Evolutionary conservation across 2,888 invertebrate species (phyloP), one percentile per base, ranked within the genome.

Genomic region (Sericinus montela): DNA sequence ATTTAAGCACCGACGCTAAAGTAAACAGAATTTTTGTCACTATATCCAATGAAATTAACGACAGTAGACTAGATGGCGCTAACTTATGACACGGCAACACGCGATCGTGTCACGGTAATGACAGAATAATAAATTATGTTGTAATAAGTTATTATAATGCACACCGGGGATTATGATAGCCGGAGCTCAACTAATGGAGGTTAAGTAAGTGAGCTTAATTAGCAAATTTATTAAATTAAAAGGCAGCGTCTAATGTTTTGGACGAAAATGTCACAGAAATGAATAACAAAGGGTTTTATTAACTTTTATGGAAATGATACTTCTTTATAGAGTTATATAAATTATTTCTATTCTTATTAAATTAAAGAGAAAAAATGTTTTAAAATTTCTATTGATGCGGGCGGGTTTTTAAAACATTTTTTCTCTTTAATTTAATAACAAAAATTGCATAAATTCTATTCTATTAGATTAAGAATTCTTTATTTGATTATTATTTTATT

Each of bases 11-110:
- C 58, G 51, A 55, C 59, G 61, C 69, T 55, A 75, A 80, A 79
- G 80, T 74, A 85, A 87, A 87, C 86, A 87, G 72, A 82, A 84
- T 86, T 86, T 87, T 87, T 86, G 87, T 87, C 86, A 86, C 86
- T 79, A 79, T 80, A 73, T 73, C 83, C 84, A 80, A 83, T 83
- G 83, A 84, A 81, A 86, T 84, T 85, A 86, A 86, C 77, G 69
- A 65, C 62, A 49, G 57, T 65, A 56, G 62, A 58, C 67, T 75
- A 69, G 75, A 77, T 76, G 75, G 69, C 61, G 63, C 53, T 81
- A 75, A 87, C 80, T 83, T 87, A 88, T 87, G 88, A 87, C 74
- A 62, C 57, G 61, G 48, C 53, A 64, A 62, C 88, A 88, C 86
- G 88, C 88, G 70, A 87, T 56, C 72, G 68, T 71, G 85, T 83